Evolutionary conservation across 2,888 invertebrate genomes (phyloP).

Genomic region (Sceliomorpha sp.): DNA sequence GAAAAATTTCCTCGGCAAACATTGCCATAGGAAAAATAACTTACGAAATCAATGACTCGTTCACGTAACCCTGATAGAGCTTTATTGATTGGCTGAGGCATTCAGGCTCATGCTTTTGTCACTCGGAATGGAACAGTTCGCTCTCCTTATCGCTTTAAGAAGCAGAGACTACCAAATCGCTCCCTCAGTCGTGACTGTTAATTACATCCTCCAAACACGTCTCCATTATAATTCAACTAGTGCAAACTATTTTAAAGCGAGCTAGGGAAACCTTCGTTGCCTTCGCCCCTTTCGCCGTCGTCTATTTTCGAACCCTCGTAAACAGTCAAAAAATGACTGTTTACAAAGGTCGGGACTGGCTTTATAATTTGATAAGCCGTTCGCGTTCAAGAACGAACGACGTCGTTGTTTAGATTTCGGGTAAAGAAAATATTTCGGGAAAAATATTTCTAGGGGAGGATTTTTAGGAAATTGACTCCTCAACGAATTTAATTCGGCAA

Average conservation of each 20-base stretch:
- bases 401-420: no score
- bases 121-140: constrained; percentile 47
- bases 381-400: no score
- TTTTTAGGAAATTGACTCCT: no score
- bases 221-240: constrained; percentile 41
- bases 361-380: no score
- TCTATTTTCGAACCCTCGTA: neutral
- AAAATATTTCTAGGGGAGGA: no score
- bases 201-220: constrained; percentile 43
- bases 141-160: constrained; percentile 54
- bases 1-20: constrained; percentile 12
- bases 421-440: no score
- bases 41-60: constrained; percentile 49
- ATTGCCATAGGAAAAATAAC: constrained; percentile 32
- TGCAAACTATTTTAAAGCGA: constrained; percentile 14
- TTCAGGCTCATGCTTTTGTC: constrained; percentile 51
- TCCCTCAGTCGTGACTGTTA: constrained; percentile 44
- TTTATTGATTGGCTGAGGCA: constrained; percentile 51
- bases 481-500: no score
- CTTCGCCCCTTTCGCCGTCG: no score
- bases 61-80: constrained; percentile 50
- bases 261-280: constrained; percentile 8
- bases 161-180: constrained; percentile 46
- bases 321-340: no score
- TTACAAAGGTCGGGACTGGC: no score